Evolutionary conservation across 2,888 invertebrate species (phyloP).

Genomic region (Brachynemurus nebulosus): DNA sequence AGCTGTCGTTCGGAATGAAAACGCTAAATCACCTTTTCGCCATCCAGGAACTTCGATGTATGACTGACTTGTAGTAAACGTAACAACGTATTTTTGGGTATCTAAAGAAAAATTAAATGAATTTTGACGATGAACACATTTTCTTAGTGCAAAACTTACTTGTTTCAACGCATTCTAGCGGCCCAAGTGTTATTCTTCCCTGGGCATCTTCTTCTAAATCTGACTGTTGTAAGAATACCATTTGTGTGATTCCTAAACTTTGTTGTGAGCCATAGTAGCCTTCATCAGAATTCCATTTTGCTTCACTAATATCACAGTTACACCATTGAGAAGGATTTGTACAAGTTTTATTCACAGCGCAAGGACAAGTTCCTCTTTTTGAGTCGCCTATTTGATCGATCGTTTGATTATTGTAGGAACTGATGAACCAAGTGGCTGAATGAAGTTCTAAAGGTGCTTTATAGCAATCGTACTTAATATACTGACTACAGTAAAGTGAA

Average conservation of each 20-base stretch:
- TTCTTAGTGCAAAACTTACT: constrained; percentile 44
- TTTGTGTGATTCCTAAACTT: constrained; percentile 78
- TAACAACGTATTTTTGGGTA: constrained; percentile 84
- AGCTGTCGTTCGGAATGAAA: constrained; percentile 85
- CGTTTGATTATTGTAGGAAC: constrained; percentile 60
- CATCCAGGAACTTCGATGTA: constrained; percentile 89
- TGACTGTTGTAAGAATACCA: constrained; percentile 80
- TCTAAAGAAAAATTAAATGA: constrained; percentile 38
- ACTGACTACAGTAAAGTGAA: constrained; percentile 77
- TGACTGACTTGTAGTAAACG: constrained; percentile 83
- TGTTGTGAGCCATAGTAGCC: constrained; percentile 67
- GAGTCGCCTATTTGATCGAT: constrained; percentile 29
- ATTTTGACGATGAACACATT: constrained; percentile 10
- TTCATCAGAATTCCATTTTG: constrained; percentile 81
- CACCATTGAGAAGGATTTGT: constrained; percentile 70
- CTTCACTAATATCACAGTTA: constrained; percentile 80
- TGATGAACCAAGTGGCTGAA: constrained; percentile 79
- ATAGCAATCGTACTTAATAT: constrained; percentile 81
- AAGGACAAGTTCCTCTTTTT: constrained; percentile 51
- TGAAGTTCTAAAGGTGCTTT: constrained; percentile 77
- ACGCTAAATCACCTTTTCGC: constrained; percentile 83
- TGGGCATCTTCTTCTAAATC: constrained; percentile 70
- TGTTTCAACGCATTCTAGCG: constrained; percentile 87
- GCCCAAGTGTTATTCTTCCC: constrained; percentile 78
- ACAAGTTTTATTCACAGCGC: constrained; percentile 67